phyloP scores from a whole-genome alignment of 2,797 vertebrate genomes.

The Rhinoraja longicauda region DNA sequence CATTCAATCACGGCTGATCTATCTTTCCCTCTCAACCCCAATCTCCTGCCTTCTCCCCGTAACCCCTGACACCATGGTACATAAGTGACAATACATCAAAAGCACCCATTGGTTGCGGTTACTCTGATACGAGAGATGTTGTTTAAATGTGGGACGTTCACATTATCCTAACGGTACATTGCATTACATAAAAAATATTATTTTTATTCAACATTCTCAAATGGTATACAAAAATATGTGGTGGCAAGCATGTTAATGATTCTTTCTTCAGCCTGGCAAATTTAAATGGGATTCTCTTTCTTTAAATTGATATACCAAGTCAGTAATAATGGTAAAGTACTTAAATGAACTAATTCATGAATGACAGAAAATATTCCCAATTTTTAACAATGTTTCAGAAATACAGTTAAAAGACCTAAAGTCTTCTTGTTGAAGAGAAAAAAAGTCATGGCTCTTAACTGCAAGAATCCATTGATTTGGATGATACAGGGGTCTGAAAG shows the following conservation, averaged over 20 bases:
- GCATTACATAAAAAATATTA: not conserved
- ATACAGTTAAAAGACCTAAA: not conserved
- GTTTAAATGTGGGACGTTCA: no score
- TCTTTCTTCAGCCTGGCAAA: not conserved
- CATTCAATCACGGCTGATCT: no score
- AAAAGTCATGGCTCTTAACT: not conserved
- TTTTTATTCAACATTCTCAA: not conserved
- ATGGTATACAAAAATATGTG: not conserved
- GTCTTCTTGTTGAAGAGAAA: not conserved
- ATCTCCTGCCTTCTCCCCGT: no score
- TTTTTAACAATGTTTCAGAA: slow-evolving; percentile 2
- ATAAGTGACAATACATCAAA: no score
- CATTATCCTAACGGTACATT: not conserved
- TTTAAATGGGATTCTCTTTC: no score
- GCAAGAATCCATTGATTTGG: slow-evolving; percentile 42
- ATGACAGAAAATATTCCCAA: not conserved
- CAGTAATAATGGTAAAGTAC: not conserved
- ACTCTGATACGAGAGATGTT: no score
- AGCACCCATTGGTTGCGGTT: no score
- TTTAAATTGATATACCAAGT: not conserved
- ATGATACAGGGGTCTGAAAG: slow-evolving; percentile 43
- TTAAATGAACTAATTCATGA: not conserved
- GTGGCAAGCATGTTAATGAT: not conserved
- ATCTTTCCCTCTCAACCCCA: no score
- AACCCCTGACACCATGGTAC: no score